Base-by-base conservation (phyloP, 1,140 invertebrate genomes). In the Trissolcus basalis region DNA sequence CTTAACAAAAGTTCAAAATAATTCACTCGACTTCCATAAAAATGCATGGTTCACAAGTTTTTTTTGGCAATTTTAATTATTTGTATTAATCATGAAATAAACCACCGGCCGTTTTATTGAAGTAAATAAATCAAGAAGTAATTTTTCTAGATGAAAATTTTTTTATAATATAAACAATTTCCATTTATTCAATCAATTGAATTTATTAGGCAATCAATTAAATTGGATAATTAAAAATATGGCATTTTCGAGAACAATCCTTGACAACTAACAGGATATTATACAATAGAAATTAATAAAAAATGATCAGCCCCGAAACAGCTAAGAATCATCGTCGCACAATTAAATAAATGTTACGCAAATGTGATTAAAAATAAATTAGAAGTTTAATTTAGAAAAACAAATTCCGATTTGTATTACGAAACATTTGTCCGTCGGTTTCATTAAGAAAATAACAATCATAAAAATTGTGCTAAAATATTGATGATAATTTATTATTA, bases 311-410 rank as follows among this genome's bases (percentile, higher is more conserved):
- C 13, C 12, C 13, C 11, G 33, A 33, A 50, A 6, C 1, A 9
- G 13, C 2, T 33, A 7, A 32, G n/a, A 32, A 50, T 33, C 12
- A 50, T 50, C 32, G 33, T 13, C 13, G n/a, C 13, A 32, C 4
- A 32, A 50, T 50, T 50, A 50, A 3, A 32, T 12, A 27, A 33
- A 11, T 50, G 27, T 50, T 50, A 50, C 27, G 27, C 19, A 33
- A 50, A 50, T n/a, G n/a, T 27, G 27, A n/a, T 6, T 50, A 12
- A 50, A 50, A 50, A 50, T 50, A 50, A 33, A 50, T 50, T 33
- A 19, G 12, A 50, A 32, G 27, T 33, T 50, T 13, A 12, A 12
- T 12, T 11, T 33, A 33, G 4, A 11, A 50, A 27, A 27, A 27
- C 19, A 27, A 27, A 27, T 27, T 27, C 19, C 19, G 6, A 27